A percentile compares a stretch with the other conserved stretches of the same genome.
Conservation (phyloP, 2,113 vertebrate species). For the Solea senegalensis region DNA sequence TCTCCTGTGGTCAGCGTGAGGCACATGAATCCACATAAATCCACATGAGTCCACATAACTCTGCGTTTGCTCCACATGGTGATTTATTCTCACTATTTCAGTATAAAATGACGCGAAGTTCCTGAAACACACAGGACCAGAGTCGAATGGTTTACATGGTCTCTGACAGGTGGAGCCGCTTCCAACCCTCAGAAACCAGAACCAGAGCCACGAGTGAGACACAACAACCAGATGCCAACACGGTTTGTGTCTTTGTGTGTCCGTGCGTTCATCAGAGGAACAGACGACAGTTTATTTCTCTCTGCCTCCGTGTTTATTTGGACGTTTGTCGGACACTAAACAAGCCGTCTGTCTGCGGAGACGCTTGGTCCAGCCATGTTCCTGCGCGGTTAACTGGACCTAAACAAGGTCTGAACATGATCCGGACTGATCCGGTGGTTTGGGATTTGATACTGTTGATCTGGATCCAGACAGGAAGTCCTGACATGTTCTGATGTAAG, state of each 20-base stretch:
- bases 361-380: constrained; percentile 53
- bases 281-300: constrained; percentile 51
- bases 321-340: constrained; percentile 56
- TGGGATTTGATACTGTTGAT: constrained; percentile 50
- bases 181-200: background rate
- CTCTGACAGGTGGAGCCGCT: too few relatives aligned
- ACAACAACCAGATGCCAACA: constrained; percentile 50
- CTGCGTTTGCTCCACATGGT: too few relatives aligned
- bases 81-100: too few relatives aligned
- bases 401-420: constrained; percentile 65
- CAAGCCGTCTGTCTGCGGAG: constrained; percentile 56
- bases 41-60: too few relatives aligned
- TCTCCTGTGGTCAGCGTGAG: too few relatives aligned
- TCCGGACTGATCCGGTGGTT: constrained; percentile 43
- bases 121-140: too few relatives aligned
- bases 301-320: constrained; percentile 66
- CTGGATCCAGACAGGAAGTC: constrained; percentile 43
- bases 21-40: too few relatives aligned
- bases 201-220: constrained; percentile 47
- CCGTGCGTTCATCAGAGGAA: background rate
- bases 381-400: constrained; percentile 38
- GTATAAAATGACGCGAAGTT: too few relatives aligned
- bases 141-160: too few relatives aligned
- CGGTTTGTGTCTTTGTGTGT: constrained; percentile 38
- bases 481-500: constrained; percentile 10